Evolutionary conservation across 2,113 vertebrate genomes (phyloP), one percentile per base, ranked within the genome.

Genomic region (Vanacampus margaritifer): DNA sequence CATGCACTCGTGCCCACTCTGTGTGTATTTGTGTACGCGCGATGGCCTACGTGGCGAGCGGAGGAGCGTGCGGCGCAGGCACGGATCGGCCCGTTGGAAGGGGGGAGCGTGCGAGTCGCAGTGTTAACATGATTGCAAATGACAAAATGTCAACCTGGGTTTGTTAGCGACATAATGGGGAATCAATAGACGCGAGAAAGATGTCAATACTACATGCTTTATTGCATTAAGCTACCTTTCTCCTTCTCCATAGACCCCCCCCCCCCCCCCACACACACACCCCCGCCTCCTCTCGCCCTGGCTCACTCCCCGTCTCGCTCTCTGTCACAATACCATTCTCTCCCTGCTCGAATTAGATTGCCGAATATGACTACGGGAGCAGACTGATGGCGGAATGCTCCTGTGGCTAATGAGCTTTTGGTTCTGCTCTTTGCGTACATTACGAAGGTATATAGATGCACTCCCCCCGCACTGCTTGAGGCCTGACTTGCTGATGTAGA

Each of bases 141-240:
- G 92, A 92, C 91, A 93, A 93, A 92, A 92, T 91, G 89, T 93
- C 92, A 92, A 90, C 91, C 90, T 91, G 91, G 87, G 91, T 91
- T 93, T 92, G 90, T 92, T 93, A 91, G 91, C 86, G 90, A 88
- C 89, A 88, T 93, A 93, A 92, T 91, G 87, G 90, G 79, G 88
- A 92, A 92, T 92, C 91, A 91, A 91, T 93, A 90, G 88, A 91
- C 90, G 90, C 79, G 75, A 89, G 87, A 89, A 91, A 92, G 89
- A 92, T 92, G 90, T 91, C 91, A 91, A 91, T 92, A 92, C 89
- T 84, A 89, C 91, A 91, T 91, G 90, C 89, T 91, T 90, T 90
- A 92, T 91, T 89, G 85, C 89, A 90, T 91, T 91, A 92, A 90
- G 86, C 86, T 88, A 84, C 81, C 68, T 84, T 85, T 89, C 86